Evolutionary conservation across 35 echinoderm and acorn worm species (phyloP).

Genomic region (Patiria miniata): DNA sequence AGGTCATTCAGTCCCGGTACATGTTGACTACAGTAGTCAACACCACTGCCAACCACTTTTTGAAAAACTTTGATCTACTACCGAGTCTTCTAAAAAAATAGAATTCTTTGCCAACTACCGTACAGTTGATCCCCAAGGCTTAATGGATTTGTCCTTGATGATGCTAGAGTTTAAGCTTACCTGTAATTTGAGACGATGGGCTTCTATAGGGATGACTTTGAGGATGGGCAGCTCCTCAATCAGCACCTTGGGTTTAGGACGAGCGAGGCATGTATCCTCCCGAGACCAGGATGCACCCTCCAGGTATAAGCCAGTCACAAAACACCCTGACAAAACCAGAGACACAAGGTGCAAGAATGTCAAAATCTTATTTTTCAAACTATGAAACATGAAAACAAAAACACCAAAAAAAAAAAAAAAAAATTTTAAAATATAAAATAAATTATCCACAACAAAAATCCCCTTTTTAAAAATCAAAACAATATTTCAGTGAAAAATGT

Average conservation of each 20-base stretch:
- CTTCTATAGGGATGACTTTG: conserved; percentile 95
- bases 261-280: conserved; percentile 74
- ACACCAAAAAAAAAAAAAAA: background rate
- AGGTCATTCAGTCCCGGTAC: too few relatives aligned
- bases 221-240: conserved; percentile 96
- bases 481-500: too few relatives aligned
- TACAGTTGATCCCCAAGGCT: too few relatives aligned
- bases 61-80: too few relatives aligned
- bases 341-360: background rate
- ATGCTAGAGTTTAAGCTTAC: conserved; percentile 8
- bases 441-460: too few relatives aligned
- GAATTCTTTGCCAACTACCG: too few relatives aligned
- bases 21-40: too few relatives aligned
- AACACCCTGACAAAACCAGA: conserved; percentile 70
- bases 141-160: too few relatives aligned
- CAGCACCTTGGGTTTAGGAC: conserved; percentile 85
- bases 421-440: too few relatives aligned
- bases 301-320: conserved; percentile 95
- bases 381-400: background rate
- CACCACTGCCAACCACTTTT: too few relatives aligned
- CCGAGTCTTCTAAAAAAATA: too few relatives aligned
- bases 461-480: too few relatives aligned
- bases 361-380: background rate
- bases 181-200: conserved; percentile 96
- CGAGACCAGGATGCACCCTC: conserved; percentile 93